Evolutionary conservation across 2,797 vertebrate species (phyloP).

Genomic region (Siniperca obscura): DNA sequence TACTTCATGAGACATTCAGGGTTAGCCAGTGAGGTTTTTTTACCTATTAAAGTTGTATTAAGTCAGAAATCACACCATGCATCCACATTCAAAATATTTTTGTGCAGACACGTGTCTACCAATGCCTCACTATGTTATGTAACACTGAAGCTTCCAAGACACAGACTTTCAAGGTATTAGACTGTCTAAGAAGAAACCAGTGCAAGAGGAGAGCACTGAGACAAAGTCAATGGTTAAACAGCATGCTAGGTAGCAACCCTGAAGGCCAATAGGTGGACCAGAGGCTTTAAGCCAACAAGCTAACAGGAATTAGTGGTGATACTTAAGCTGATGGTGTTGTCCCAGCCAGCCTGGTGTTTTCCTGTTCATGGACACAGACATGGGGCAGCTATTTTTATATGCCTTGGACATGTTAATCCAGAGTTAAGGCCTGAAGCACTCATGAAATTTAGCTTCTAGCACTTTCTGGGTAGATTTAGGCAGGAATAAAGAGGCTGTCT

Average conservation of each 20-base stretch:
- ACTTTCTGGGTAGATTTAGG: constrained; percentile 18
- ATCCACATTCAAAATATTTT: constrained; percentile 13
- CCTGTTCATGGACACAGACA: constrained; percentile 49
- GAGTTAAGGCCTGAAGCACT: constrained; percentile 52
- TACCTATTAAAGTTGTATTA: background rate
- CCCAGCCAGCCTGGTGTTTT: constrained; percentile 36
- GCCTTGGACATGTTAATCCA: constrained; percentile 69
- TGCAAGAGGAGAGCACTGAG: constrained; percentile 10
- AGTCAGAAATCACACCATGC: constrained; percentile 22
- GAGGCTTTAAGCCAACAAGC: constrained; percentile 61
- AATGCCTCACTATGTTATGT: constrained; percentile 50
- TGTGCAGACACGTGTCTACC: constrained; percentile 39
- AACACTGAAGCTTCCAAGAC: constrained; percentile 47
- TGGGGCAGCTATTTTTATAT: constrained; percentile 70
- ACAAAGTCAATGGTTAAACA: constrained; percentile 52
- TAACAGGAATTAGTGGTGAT: constrained; percentile 60
- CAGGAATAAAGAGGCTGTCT: background rate
- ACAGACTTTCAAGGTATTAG: constrained; percentile 58
- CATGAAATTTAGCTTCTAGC: constrained; percentile 35
- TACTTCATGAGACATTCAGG: background rate
- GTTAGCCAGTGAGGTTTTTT: background rate
- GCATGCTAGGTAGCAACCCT: constrained; percentile 7
- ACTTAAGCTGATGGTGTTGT: constrained; percentile 66
- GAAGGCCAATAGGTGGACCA: constrained; percentile 23
- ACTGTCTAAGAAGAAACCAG: constrained; percentile 57